Evolutionary conservation across 2,113 vertebrate species (phyloP).

Genomic region (Melanotaenia duboulayi): DNA sequence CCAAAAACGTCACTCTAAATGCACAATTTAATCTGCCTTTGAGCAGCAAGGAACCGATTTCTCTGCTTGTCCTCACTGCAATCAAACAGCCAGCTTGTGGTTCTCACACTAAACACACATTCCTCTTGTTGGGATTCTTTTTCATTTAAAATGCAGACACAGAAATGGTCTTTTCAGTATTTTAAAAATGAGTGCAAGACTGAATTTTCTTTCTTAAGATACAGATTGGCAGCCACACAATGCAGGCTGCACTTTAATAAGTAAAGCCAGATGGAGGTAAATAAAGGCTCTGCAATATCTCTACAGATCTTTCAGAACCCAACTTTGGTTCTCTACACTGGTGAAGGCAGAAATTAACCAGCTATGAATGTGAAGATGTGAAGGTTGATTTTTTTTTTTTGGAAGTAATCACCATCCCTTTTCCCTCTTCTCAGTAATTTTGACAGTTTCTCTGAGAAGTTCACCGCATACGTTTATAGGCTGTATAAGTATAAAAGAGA

Average conservation of each 20-base stretch:
- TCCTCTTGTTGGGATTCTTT: too few relatives aligned
- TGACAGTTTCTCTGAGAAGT: neutral
- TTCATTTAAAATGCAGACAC: too few relatives aligned
- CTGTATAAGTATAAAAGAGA: neutral
- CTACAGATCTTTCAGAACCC: too few relatives aligned
- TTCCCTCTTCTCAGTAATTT: conserved; percentile 22
- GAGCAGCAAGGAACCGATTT: neutral
- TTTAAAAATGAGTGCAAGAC: too few relatives aligned
- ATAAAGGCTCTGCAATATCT: neutral
- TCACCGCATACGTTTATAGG: neutral
- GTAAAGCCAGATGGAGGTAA: neutral
- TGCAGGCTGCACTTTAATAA: too few relatives aligned
- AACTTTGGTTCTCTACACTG: neutral
- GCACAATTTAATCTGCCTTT: neutral
- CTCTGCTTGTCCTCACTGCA: neutral
- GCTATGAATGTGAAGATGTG: neutral
- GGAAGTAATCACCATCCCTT: neutral
- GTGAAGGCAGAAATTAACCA: conserved; percentile 4
- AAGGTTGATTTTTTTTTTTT: neutral
- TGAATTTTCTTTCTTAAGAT: neutral
- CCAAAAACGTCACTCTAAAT: too few relatives aligned
- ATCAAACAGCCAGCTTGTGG: rapidly evolving
- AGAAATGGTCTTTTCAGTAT: too few relatives aligned
- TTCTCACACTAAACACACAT: neutral
- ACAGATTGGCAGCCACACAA: too few relatives aligned